These are phyloP conservation scores for Phenganax subtilis DNA, from an alignment of 92 coral and sea anemone species.

Conservation along the genomic window DNA sequence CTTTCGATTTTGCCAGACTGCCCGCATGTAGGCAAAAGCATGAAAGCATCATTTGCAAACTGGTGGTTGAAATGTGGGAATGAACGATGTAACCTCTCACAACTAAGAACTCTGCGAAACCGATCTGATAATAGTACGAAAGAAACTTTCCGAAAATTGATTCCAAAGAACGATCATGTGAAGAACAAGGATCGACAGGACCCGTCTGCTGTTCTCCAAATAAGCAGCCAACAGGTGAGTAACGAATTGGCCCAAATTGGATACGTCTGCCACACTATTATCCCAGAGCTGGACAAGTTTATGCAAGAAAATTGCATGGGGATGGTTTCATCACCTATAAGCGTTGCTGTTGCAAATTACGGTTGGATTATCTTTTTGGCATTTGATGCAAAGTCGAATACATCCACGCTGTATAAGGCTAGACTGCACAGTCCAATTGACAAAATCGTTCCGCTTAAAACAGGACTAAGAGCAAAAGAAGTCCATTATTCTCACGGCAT, in stretches of 20 bases:
- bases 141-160: slow-evolving; percentile 29
- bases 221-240: slow-evolving; percentile 26
- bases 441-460: slow-evolving; percentile 31
- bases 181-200: slow-evolving; percentile 49
- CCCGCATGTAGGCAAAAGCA: slow-evolving; percentile 32
- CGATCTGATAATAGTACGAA: slow-evolving; percentile 34
- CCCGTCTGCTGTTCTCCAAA: slow-evolving; percentile 38
- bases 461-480: slow-evolving; percentile 35
- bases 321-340: slow-evolving; percentile 12
- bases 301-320: slow-evolving; percentile 33
- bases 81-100: slow-evolving; percentile 36
- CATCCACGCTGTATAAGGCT: slow-evolving; percentile 23
- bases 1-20: slow-evolving; percentile 43
- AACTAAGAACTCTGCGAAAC: slow-evolving; percentile 33
- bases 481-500: slow-evolving; percentile 39
- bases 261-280: slow-evolving; percentile 41
- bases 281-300: slow-evolving; percentile 45
- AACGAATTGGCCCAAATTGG: slow-evolving; percentile 32
- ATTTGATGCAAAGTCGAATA: slow-evolving; percentile 13
- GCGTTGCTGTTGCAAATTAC: slow-evolving; percentile 17
- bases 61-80: slow-evolving; percentile 35
- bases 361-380: slow-evolving; percentile 22
- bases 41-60: slow-evolving; percentile 35
- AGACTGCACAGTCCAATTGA: slow-evolving; percentile 37
- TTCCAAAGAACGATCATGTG: slow-evolving; percentile 43